These are phyloP conservation scores for Sarcophaga bullata DNA, from an alignment of 1,140 invertebrate species.

Conservation along the genomic window DNA sequence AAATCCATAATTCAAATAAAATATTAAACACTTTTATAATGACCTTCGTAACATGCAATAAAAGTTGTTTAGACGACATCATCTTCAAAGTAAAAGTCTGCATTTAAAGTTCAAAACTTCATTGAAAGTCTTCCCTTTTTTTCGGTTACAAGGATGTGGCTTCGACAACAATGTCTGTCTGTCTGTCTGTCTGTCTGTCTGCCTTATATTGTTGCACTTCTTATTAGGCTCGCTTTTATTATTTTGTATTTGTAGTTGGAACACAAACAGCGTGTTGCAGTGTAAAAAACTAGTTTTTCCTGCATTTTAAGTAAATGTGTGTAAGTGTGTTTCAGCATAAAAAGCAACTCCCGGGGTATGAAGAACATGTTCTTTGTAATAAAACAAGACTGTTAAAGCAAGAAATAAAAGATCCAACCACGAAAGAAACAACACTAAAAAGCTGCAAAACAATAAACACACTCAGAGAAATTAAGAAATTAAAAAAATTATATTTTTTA, in stretches of 20 bases:
- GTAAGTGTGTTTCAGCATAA: background rate
- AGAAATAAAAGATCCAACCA: background rate
- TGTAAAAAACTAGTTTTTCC: constrained; percentile 20
- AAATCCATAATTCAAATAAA: too few relatives aligned
- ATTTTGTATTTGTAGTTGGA: background rate
- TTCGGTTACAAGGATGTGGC: constrained; percentile 17
- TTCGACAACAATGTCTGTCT: background rate
- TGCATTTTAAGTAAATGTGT: constrained; percentile 2
- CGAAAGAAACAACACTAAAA: background rate
- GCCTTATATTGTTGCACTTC: too few relatives aligned
- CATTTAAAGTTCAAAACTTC: background rate
- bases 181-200: background rate
- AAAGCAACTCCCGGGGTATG: constrained; percentile 1
- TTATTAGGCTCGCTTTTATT: too few relatives aligned
- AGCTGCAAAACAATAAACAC: background rate
- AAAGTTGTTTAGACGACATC: background rate
- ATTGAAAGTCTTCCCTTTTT: constrained; percentile 25
- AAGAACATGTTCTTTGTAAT: constrained; percentile 20
- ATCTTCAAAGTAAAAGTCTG: constrained; percentile 16
- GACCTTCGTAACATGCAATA: too few relatives aligned
- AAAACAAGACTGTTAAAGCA: constrained; percentile 8
- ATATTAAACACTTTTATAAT: too few relatives aligned
- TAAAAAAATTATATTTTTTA: too few relatives aligned
- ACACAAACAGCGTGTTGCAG: background rate
- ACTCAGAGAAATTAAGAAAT: background rate